These are phyloP conservation scores for Hirudinaria manillensis DNA, from an alignment of 2,888 invertebrate genomes.

Conservation along the genomic window DNA sequence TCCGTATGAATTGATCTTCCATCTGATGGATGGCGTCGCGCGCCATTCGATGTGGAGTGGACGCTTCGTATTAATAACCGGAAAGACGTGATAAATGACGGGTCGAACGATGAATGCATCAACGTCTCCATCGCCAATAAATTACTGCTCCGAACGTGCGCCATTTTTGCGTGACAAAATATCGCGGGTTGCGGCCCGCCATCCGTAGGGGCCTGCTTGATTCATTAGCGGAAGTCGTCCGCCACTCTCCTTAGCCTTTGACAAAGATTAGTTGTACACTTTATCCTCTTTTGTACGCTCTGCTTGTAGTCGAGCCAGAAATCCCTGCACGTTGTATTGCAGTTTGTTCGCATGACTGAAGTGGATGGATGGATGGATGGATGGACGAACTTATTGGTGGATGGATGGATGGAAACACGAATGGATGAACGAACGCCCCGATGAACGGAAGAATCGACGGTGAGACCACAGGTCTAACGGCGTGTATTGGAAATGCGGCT, in stretches of 20 bases:
- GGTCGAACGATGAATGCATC: slow-evolving; percentile 9
- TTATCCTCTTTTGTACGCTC: no score
- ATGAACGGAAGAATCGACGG: no score
- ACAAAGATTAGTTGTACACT: no score
- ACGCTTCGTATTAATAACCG: slow-evolving; percentile 9
- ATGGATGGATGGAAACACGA: no score
- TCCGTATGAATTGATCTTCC: neutral
- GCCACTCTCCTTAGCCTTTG: no score
- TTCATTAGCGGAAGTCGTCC: no score
- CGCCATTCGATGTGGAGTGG: neutral
- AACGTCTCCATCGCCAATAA: slow-evolving; percentile 4
- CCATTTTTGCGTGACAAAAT: slow-evolving; percentile 16
- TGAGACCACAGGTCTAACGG: neutral
- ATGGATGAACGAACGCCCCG: no score
- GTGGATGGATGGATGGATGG: no score
- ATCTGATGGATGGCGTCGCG: slow-evolving; percentile 2
- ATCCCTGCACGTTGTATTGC: no score
- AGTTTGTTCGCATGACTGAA: no score
- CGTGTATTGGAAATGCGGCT: neutral
- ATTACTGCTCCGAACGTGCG: neutral
- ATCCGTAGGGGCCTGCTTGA: neutral
- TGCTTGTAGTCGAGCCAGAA: no score
- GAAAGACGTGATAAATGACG: slow-evolving; percentile 8
- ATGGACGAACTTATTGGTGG: no score
- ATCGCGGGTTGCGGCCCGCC: slow-evolving; percentile 7